These are phyloP conservation scores for Charanyca ferruginea DNA, from an alignment of 2,888 invertebrate genomes.

Conservation along the genomic window DNA sequence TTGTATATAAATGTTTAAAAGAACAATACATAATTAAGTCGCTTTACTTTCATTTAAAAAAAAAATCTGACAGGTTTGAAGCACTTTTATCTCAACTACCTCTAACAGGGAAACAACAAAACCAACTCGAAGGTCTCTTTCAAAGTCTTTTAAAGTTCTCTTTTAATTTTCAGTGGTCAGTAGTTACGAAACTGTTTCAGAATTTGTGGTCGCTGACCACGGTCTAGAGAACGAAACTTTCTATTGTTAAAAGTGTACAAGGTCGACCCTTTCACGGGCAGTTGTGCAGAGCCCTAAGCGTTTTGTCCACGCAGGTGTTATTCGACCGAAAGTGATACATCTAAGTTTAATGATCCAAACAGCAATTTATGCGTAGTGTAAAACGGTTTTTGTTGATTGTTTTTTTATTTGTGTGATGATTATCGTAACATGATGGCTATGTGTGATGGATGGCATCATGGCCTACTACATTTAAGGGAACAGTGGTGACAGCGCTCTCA, in stretches of 20 bases:
- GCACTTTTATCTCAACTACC: not conserved
- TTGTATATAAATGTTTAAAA: too few species aligned
- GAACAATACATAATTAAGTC: too few species aligned
- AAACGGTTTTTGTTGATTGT: not conserved
- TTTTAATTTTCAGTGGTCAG: not conserved
- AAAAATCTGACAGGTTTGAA: not conserved
- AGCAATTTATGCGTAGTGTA: not conserved
- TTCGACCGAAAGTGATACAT: conserved; percentile 2
- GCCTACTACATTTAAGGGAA: too few species aligned
- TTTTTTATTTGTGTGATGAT: not conserved
- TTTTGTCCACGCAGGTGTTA: conserved; percentile 7
- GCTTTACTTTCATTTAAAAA: too few species aligned
- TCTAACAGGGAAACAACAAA: not conserved
- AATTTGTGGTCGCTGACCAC: conserved; percentile 22
- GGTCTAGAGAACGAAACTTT: conserved; percentile 27
- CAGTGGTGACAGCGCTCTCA: too few species aligned
- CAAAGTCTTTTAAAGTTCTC: not conserved
- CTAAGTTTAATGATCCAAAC: not conserved
- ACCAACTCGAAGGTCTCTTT: not conserved
- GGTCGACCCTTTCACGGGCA: conserved; percentile 35
- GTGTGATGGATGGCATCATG: too few species aligned
- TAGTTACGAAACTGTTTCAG: conserved; percentile 7
- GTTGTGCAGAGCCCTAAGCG: conserved; percentile 18
- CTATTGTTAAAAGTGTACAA: conserved; percentile 13
- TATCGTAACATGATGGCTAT: too few species aligned